Base-by-base conservation (phyloP, 2,888 invertebrate genomes). In the Frankliniella fusca region DNA sequence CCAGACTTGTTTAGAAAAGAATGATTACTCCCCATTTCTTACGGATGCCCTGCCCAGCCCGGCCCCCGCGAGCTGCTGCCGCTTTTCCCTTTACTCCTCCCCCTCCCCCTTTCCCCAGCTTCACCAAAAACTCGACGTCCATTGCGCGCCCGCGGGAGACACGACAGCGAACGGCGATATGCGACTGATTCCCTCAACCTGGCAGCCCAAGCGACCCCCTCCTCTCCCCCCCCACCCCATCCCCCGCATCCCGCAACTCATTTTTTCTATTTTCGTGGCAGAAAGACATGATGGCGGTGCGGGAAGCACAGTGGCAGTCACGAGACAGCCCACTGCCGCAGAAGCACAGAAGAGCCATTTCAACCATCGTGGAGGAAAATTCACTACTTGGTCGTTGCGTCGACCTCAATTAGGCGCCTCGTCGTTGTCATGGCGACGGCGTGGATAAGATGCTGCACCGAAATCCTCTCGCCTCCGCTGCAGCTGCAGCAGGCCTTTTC, bases 1-100 rank as follows among this genome's bases (percentile, higher is more conserved):
- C 61, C 54, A 27, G 70, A 76, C 70, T 76, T 76, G 70, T 76
- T 76, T 76, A 76, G 70, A 76, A 76, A 76, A 76, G 70, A 76
- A 27, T 76, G 70, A 76, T 76, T 76, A 76, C 70, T 18, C 70
- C 70, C 70, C 70, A 76, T 76, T 76, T 76, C 70, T 76, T 76
- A 76, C 70, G 70, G 70, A 76, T 76, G 23, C 70, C 23, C 23
- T 27, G 70, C n/a, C 70, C 15, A 0, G 12, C 61, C 20, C 61
- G 61, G 61, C 61, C 18, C 61, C 61, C 20, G 20, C 18, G 18
- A n/a, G 61, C 61, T 61, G 18, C 61, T 76, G n/a, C 70, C 23
- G 23, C 70, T 38, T 38, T 38, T 38, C 38, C 38, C 38, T 38
- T 38, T 38, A 38, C 38, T 38, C 38, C 38, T 38, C 38, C 38